Evolutionary conservation across 2,113 vertebrate genomes (phyloP), one percentile per base, ranked within the genome.

Genomic region (Turnix velox): DNA sequence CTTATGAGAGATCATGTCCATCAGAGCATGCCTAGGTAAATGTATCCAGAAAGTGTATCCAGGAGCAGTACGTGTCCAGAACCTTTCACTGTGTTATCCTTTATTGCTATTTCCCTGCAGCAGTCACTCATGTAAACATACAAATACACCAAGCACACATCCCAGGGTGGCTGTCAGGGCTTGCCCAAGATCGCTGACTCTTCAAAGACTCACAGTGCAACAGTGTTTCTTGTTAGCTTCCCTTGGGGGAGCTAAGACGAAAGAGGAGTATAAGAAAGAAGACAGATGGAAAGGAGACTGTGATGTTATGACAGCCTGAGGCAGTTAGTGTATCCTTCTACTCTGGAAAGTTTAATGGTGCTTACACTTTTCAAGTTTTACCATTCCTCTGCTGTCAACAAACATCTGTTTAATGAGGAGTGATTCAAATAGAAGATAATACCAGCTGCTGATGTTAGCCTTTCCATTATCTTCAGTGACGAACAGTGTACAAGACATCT

Each of bases 381-480:
- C 35, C 35, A 58, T 74, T 78, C 52, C 27, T 72, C 35, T 59
- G 57, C 74, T 95, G 83, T 80, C 86, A 84, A 57, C 55, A 80
- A 90, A 73, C 67, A 92, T 37, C 79, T 94, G 91, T 86, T 67
- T 49, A 66, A 80, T 69, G 20, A 77, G 23, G 4, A 28, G 15
- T 86, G 67, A 58, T 90, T 94, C 85, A 93, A 88, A 73, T 12
- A 85, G 48, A 62, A 73, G 67, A 62, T 30, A 88, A 46, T 13
- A 71, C 31, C 79, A 86, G 68, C 54, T 90, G 91, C 66, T 86
- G 49, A 23, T 80, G 39, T 61, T 92, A 73, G 28, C 61, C 37
- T 80, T 80, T 76, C 23, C 23, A 16, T 73, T 73, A 42, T 27
- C 28, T 73, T 62, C 12, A 77, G 25, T 54, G 23, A 45, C 49